Evolutionary conservation across 2,888 invertebrate species (phyloP).

Genomic region (Hyalella azteca): DNA sequence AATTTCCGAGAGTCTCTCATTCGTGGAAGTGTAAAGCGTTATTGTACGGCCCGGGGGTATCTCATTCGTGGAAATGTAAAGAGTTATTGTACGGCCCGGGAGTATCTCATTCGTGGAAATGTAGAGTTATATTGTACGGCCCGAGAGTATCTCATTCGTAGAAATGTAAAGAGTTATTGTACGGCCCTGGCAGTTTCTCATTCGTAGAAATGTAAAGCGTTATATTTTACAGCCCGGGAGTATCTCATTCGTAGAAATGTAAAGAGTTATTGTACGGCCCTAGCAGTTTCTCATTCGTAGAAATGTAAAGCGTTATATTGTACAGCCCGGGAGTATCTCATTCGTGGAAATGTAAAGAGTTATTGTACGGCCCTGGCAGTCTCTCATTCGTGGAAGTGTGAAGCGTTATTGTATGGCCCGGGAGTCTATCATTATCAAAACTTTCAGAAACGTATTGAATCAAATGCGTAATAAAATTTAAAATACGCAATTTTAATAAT

Average conservation of each 20-base stretch:
- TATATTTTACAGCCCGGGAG: constrained; percentile 21
- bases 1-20: constrained; percentile 34
- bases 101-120: constrained; percentile 28
- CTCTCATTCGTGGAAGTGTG: constrained; percentile 25
- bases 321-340: constrained; percentile 33
- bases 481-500: too few species aligned
- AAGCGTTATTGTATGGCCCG: constrained; percentile 33
- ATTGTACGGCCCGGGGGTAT: constrained; percentile 30
- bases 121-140: constrained; percentile 25
- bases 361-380: constrained; percentile 33
- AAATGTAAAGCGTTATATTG: too few species aligned
- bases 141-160: constrained; percentile 32
- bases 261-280: too few species aligned
- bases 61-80: constrained; percentile 30
- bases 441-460: too few species aligned
- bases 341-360: constrained; percentile 24
- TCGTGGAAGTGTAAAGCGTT: constrained; percentile 28
- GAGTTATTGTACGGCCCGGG: constrained; percentile 33
- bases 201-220: constrained; percentile 29
- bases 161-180: constrained; percentile 27
- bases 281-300: too few species aligned
- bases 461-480: too few species aligned
- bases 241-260: too few species aligned
- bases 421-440: constrained; percentile 32
- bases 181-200: constrained; percentile 28